These are phyloP conservation scores for Gymnosoma rotundatum DNA, from an alignment of 2,888 invertebrate species.

Conservation along the genomic window DNA sequence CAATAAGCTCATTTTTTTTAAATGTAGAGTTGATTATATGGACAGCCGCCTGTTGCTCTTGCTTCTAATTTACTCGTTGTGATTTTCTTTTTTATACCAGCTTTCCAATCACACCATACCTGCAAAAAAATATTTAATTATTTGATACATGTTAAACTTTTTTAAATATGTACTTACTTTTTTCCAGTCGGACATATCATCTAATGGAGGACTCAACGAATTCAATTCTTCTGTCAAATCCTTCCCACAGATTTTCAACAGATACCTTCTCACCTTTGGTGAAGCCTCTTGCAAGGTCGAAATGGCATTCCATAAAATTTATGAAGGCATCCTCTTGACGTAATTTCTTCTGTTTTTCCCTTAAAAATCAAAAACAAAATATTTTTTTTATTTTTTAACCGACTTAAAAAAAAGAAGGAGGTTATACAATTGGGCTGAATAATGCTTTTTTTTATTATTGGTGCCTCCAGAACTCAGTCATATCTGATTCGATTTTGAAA, in stretches of 20 bases:
- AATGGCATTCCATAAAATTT: not conserved
- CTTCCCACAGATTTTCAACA: slow-evolving; percentile 8
- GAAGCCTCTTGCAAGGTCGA: not conserved
- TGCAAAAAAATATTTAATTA: not conserved
- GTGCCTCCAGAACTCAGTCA: too few species aligned
- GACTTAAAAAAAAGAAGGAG: too few species aligned
- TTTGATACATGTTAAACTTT: slow-evolving; percentile 1
- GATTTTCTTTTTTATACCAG: slow-evolving; percentile 5
- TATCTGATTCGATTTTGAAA: too few species aligned
- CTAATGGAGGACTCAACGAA: slow-evolving; percentile 2
- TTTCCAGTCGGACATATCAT: slow-evolving; percentile 2
- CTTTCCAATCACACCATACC: slow-evolving; percentile 5
- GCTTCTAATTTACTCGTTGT: not conserved
- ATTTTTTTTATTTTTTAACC: too few species aligned
- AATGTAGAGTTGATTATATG: slow-evolving; percentile 3
- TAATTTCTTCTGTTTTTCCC: too few species aligned
- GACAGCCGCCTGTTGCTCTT: not conserved
- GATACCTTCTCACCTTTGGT: slow-evolving; percentile 2
- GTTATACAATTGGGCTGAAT: too few species aligned
- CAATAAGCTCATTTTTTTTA: slow-evolving; percentile 1
- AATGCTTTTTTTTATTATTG: too few species aligned
- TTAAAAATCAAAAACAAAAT: too few species aligned
- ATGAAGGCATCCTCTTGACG: too few species aligned
- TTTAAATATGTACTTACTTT: not conserved
- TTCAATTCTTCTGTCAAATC: slow-evolving; percentile 5